Conservation (phyloP, 2,797 vertebrate species). For the Prionace glauca region DNA sequence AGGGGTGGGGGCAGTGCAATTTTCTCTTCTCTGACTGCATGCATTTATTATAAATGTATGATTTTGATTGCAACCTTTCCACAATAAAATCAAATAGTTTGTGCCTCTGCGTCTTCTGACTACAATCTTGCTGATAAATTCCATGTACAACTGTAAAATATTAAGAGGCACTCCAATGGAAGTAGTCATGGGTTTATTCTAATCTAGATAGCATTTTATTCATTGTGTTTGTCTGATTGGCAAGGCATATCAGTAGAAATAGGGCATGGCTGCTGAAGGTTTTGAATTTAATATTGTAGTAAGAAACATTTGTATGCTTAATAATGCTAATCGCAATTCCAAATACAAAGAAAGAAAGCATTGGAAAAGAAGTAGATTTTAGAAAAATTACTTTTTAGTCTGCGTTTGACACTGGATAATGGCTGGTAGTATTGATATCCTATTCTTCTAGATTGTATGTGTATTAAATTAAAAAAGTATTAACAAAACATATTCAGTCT, state of each 20-base stretch:
- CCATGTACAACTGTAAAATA: neutral
- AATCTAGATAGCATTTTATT: neutral
- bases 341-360: neutral
- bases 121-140: neutral
- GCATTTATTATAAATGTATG: neutral
- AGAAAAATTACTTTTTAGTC: neutral
- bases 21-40: neutral
- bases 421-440: neutral
- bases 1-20: neutral
- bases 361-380: neutral
- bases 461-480: too few species aligned
- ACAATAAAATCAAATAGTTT: neutral
- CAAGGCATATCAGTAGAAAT: neutral
- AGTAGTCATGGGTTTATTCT: neutral
- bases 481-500: neutral
- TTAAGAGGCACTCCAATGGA: neutral
- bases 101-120: neutral
- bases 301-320: neutral
- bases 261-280: neutral
- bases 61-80: slow-evolving; percentile 5
- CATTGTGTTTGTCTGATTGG: neutral
- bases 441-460: neutral
- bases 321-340: neutral
- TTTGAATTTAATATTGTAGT: neutral
- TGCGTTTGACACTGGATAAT: neutral